phyloP scores from a whole-genome alignment of 2,797 vertebrate species.

The Halcyon badia region DNA sequence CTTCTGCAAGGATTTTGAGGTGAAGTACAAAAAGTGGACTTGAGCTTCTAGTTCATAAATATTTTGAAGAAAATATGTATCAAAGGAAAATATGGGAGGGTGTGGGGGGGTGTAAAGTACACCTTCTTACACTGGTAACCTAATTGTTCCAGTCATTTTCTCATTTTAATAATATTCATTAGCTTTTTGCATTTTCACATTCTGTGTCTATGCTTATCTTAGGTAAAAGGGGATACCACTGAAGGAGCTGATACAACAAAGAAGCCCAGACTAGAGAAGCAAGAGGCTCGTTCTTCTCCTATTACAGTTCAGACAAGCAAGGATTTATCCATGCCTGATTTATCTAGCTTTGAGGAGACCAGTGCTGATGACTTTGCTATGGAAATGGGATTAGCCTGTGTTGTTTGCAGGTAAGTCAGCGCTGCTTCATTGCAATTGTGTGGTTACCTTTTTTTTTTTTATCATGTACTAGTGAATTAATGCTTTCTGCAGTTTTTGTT shows the following conservation, averaged over 20 bases:
- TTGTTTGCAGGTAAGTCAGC: slow-evolving; percentile 90
- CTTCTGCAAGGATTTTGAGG: not conserved
- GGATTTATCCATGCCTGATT: slow-evolving; percentile 90
- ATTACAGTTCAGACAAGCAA: slow-evolving; percentile 92
- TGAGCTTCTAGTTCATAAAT: not conserved
- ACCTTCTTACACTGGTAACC: not conserved
- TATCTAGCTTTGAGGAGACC: slow-evolving; percentile 94
- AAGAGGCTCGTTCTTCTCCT: slow-evolving; percentile 90
- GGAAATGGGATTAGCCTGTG: slow-evolving; percentile 98
- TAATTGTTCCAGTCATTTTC: not conserved
- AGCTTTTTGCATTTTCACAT: not conserved
- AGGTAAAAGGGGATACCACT: slow-evolving; percentile 88
- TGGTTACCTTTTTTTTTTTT: not conserved
- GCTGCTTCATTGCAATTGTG: not conserved
- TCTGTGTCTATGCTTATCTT: not conserved
- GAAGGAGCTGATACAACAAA: slow-evolving; percentile 90
- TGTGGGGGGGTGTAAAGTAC: not conserved
- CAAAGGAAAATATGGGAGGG: not conserved
- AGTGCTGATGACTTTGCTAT: slow-evolving; percentile 98
- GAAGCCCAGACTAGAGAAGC: slow-evolving; percentile 92
- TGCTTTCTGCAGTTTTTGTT: not conserved
- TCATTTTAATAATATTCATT: not conserved
- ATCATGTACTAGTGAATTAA: not conserved
- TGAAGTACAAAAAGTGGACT: not conserved
- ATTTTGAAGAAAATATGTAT: not conserved